Conservation (phyloP, 2,113 vertebrate genomes). For the Mobula hypostoma region DNA sequence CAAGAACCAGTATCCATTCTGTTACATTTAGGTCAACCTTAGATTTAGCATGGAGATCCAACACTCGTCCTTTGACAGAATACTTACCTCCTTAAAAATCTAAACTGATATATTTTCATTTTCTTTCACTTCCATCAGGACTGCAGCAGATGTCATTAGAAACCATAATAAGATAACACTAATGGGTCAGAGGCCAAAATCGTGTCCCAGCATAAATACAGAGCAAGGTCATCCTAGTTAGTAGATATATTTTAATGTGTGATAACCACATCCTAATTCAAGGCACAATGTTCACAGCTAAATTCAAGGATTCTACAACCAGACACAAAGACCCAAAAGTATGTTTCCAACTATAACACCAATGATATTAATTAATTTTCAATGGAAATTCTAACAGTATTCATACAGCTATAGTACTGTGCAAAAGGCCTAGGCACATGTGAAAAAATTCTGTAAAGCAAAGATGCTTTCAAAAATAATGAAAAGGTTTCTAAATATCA, state of each 20-base stretch:
- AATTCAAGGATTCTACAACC: neutral
- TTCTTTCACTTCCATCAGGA: neutral
- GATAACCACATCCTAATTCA: neutral
- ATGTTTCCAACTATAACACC: neutral
- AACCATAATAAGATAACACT: neutral
- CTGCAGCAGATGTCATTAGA: neutral
- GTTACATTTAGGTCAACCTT: neutral
- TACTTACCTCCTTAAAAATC: neutral
- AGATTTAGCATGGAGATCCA: neutral
- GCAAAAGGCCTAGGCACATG: too few relatives aligned
- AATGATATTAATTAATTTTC: neutral
- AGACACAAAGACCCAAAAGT: neutral
- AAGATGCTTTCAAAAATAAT: too few relatives aligned
- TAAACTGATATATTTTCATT: neutral
- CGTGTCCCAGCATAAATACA: neutral
- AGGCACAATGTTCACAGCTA: neutral
- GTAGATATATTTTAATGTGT: neutral
- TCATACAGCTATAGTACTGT: neutral
- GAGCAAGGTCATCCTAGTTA: neutral
- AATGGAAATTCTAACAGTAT: neutral
- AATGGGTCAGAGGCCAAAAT: neutral
- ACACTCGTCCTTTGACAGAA: neutral
- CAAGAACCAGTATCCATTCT: neutral
- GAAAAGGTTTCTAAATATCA: too few relatives aligned
- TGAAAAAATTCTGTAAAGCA: too few relatives aligned